Evolutionary conservation across 1,140 invertebrate species (phyloP).

Genomic region (Phortica variegata): DNA sequence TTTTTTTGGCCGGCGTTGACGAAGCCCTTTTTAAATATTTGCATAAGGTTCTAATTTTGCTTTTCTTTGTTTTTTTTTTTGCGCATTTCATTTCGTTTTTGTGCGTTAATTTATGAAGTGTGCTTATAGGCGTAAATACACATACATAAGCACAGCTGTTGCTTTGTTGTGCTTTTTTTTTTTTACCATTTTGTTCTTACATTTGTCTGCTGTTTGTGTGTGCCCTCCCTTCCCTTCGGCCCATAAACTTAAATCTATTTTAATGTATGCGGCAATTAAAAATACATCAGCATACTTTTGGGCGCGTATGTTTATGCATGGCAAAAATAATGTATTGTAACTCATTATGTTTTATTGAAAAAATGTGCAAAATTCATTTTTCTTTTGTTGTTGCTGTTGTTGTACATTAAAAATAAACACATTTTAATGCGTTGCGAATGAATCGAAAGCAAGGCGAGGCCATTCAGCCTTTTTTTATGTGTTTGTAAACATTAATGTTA

Average conservation of each 20-base stretch:
- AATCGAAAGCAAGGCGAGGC: too few relatives aligned
- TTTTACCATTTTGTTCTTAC: neutral
- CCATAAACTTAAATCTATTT: constrained; percentile 41
- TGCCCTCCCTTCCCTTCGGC: neutral
- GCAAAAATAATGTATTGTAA: too few relatives aligned
- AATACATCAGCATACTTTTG: constrained; percentile 33
- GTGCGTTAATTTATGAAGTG: too few relatives aligned
- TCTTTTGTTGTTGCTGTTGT: too few relatives aligned
- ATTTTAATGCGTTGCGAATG: too few relatives aligned
- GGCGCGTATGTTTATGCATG: too few relatives aligned
- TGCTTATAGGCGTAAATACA: neutral
- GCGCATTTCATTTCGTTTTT: too few relatives aligned
- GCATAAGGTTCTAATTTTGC: constrained; percentile 14
- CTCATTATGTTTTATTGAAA: too few relatives aligned
- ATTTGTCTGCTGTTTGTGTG: neutral
- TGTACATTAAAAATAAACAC: too few relatives aligned
- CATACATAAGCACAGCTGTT: neutral
- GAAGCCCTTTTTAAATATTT: constrained; percentile 31
- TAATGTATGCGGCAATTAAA: constrained; percentile 53
- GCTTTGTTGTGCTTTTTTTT: constrained; percentile 11
- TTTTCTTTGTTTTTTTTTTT: neutral
- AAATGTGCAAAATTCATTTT: constrained; percentile 33
- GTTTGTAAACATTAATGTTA: too few relatives aligned
- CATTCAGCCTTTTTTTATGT: too few relatives aligned
- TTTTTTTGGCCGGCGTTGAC: too few relatives aligned